Percentiles rank a stretch among this genome's conserved stretches.
phyloP scores from a whole-genome alignment of 2,888 invertebrate genomes.

The Allolobophora icterica region DNA sequence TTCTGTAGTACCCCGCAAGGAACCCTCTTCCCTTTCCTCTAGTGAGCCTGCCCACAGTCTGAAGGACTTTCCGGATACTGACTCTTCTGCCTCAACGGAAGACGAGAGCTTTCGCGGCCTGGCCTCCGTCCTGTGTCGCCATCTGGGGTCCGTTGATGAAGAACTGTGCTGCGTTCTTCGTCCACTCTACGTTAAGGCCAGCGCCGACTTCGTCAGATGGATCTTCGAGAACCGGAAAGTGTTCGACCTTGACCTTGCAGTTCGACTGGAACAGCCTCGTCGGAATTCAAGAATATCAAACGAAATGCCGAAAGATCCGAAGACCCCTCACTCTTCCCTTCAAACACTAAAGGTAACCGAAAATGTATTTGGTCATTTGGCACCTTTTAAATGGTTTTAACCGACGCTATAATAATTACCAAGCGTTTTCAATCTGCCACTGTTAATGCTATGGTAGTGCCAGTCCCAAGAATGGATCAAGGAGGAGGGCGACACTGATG shows the following conservation, averaged over 20 bases:
- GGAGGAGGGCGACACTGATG: too few relatives aligned
- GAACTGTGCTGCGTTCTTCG: neutral
- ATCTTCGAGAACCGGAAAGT: neutral
- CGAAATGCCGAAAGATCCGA: neutral
- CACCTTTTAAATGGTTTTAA: neutral
- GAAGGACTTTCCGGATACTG: neutral
- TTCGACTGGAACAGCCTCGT: neutral
- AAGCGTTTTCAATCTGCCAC: too few relatives aligned
- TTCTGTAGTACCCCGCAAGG: neutral
- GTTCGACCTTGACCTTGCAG: neutral
- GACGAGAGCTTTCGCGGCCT: neutral
- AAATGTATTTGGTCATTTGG: neutral
- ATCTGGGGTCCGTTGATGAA: neutral
- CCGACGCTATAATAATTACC: neutral
- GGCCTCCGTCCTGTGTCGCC: neutral
- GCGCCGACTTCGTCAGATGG: slow-evolving; percentile 14
- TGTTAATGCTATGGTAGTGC: too few relatives aligned
- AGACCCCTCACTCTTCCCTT: neutral
- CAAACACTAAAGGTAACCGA: neutral
- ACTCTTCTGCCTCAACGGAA: neutral
- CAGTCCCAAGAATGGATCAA: too few relatives aligned
- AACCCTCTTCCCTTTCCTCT: neutral
- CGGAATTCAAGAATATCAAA: neutral
- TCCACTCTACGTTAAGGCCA: neutral
- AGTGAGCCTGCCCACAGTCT: neutral